A percentile compares a stretch with the other conserved stretches of the same genome.
Evolutionary conservation across 2,797 vertebrate species (phyloP).

Genomic region (Potorous gilbertii): DNA sequence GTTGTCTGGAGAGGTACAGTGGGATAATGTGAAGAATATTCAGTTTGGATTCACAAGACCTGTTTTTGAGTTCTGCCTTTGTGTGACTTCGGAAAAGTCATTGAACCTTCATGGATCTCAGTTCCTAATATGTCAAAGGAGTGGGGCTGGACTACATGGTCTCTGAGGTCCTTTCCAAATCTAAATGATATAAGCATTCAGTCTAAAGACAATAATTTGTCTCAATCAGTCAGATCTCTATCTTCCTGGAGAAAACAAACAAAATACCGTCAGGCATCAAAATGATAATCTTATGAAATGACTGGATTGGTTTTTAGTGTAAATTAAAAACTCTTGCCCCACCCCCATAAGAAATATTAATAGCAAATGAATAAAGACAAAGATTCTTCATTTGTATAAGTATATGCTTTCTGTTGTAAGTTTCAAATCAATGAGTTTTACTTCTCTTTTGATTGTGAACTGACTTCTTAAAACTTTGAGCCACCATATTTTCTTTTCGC

Average conservation of each 20-base stretch:
- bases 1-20: not conserved
- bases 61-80: not conserved
- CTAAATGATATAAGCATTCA: not conserved
- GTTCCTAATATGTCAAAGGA: not conserved
- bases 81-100: not conserved
- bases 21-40: not conserved
- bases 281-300: not conserved
- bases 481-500: not conserved
- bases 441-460: not conserved
- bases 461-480: not conserved
- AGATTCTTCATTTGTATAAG: slow-evolving; percentile 6
- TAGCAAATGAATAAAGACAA: slow-evolving; percentile 23
- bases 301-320: not conserved
- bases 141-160: not conserved
- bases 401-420: not conserved
- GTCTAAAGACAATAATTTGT: not conserved
- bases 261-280: not conserved
- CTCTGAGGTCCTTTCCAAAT: not conserved
- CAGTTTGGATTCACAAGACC: not conserved
- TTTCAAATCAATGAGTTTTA: not conserved
- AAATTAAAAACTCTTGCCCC: not conserved
- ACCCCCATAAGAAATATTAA: not conserved
- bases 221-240: not conserved
- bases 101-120: not conserved
- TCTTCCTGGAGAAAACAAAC: not conserved